Percentiles rank a stretch among this genome's conserved stretches.
Conservation (phyloP, 2,888 invertebrate genomes). For the Carcina quercana region DNA sequence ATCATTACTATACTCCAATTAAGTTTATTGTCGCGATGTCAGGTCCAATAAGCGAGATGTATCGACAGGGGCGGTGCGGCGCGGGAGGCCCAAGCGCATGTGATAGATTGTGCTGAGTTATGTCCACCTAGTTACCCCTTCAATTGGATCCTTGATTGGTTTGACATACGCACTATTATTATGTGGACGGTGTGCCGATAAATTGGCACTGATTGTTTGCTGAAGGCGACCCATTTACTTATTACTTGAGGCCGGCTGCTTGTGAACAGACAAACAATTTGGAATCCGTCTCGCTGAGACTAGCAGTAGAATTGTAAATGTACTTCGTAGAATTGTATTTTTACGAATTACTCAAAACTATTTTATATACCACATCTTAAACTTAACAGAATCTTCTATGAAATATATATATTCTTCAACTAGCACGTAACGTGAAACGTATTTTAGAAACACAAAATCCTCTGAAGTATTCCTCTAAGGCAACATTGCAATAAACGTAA, state of each 20-base stretch:
- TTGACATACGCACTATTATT: slow-evolving; percentile 63
- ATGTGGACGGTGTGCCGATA: slow-evolving; percentile 46
- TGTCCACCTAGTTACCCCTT: slow-evolving; percentile 70
- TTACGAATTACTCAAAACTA: too few species aligned
- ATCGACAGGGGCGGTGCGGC: slow-evolving; percentile 32
- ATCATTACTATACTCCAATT: slow-evolving; percentile 66
- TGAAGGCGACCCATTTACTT: slow-evolving; percentile 35
- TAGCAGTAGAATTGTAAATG: too few species aligned
- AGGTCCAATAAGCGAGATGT: slow-evolving; percentile 60
- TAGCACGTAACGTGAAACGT: too few species aligned
- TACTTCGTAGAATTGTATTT: too few species aligned
- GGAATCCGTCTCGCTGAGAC: not conserved
- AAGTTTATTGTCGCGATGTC: slow-evolving; percentile 63
- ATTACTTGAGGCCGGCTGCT: slow-evolving; percentile 12
- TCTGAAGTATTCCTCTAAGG: too few species aligned
- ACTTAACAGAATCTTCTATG: too few species aligned
- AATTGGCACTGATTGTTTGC: slow-evolving; percentile 63
- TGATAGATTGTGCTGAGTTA: slow-evolving; percentile 65
- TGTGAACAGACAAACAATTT: not conserved
- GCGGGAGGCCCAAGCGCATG: slow-evolving; percentile 38
- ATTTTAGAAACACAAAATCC: too few species aligned
- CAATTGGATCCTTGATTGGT: slow-evolving; percentile 71
- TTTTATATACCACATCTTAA: too few species aligned
- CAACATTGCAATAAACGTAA: too few species aligned
- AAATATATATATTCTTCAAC: too few species aligned